Evolutionary conservation across 2,113 vertebrate genomes (phyloP).

Genomic region (Alectura lathami): DNA sequence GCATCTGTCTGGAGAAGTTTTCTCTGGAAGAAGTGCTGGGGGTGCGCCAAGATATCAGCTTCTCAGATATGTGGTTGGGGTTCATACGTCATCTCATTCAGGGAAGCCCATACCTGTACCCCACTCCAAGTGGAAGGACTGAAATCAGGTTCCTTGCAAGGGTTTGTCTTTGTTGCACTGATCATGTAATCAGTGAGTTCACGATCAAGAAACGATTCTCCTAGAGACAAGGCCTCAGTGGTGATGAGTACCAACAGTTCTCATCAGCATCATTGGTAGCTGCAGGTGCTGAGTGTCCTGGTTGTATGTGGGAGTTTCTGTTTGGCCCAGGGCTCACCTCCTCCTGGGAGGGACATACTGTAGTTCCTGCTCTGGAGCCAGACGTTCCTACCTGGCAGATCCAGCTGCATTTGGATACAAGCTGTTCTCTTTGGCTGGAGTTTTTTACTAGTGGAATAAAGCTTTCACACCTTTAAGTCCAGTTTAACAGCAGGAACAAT

Average conservation of each 20-base stretch:
- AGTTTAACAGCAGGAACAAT: not conserved
- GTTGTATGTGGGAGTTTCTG: not conserved
- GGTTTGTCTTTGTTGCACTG: not conserved
- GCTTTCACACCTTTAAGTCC: not conserved
- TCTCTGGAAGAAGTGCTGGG: not conserved
- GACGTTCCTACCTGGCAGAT: not conserved
- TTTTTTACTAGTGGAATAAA: not conserved
- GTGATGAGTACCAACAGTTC: not conserved
- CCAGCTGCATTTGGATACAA: not conserved
- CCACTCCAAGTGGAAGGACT: not conserved
- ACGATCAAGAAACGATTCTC: not conserved
- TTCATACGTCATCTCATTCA: not conserved
- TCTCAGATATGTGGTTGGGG: not conserved
- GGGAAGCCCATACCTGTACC: not conserved
- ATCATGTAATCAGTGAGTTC: not conserved
- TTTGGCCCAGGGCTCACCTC: not conserved
- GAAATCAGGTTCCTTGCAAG: not conserved
- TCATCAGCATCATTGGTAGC: not conserved
- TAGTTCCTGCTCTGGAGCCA: not conserved
- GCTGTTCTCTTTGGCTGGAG: not conserved
- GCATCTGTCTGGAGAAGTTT: not conserved
- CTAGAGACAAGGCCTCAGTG: not conserved
- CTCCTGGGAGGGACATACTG: not conserved
- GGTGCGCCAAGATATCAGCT: fast-evolving
- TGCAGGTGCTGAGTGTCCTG: not conserved